Base-by-base conservation (phyloP, 2,113 vertebrate genomes). In the Chionis minor region DNA sequence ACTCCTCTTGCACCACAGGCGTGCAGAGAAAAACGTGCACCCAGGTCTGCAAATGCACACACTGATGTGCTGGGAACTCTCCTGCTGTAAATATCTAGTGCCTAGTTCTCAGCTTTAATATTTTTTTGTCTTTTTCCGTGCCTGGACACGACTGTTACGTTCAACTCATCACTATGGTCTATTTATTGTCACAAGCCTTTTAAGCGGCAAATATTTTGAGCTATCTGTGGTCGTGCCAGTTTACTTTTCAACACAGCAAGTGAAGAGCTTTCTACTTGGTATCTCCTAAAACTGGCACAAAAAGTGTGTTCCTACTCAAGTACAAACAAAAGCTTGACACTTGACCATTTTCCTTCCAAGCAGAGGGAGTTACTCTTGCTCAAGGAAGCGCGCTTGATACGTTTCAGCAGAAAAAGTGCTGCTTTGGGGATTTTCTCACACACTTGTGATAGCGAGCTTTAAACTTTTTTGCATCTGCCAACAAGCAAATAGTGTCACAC, bases 181-280 rank as follows among this genome's bases (percentile, higher is more conserved):
- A 51, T 80, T 93, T 83, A 45, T 74, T 87, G 61, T 70, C 75
- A 86, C 32, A 70, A 52, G 61, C 20, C 44, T 81, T 88, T 74
- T 33, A 81, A 92, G 92, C 22, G 47, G 26, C 56, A 94, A 83
- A 83, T 94, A 94, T 78, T 95, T 90, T 59, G 59, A 92, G 16
- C 70, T 80, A 45, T 77, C 74, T 81, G 79, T 20, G 18, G 72
- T 56, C 71, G 24, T 58, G 69, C n/a, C 80, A 45, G 61, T 74
- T 88, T 74, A 74, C 75, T 93, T 94, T 91, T 81, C 54, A 84
- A 71, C 87, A 44, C 6, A 70, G 51, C 4, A 6, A 72, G 91
- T 20, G 21, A 91, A 88, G 26, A 33, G 35, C 55, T 81, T 86
- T 86, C 56, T 71, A 80, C 63, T 47, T 33, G 4, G 5, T 93